A percentile compares a stretch with the other conserved stretches of the same genome.
Conservation (phyloP, 2,797 vertebrate genomes). For the Cryptoprocta ferox region DNA sequence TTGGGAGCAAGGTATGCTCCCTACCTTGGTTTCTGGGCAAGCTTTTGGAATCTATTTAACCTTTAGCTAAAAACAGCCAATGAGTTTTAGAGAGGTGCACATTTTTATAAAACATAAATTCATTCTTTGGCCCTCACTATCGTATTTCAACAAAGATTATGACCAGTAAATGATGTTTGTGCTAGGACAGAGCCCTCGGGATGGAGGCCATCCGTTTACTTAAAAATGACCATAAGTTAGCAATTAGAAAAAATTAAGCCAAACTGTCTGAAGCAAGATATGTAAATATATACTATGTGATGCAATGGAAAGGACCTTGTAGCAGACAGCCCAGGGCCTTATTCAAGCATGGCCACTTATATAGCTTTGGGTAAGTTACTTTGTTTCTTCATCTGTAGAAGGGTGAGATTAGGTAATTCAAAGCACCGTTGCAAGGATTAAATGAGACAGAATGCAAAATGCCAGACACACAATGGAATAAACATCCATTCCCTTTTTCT, state of each 20-base stretch:
- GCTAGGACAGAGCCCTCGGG: background rate
- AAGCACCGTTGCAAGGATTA: background rate
- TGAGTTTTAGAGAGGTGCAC: background rate
- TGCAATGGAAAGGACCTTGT: background rate
- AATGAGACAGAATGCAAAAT: background rate
- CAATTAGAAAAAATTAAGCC: constrained; percentile 8
- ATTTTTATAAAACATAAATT: constrained; percentile 34
- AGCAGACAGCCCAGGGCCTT: background rate
- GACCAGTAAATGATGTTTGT: background rate
- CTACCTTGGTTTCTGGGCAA: background rate
- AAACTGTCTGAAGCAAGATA: background rate
- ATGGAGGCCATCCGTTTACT: background rate
- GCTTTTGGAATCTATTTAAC: constrained; percentile 26
- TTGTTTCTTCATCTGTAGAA: constrained; percentile 5
- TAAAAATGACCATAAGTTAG: background rate
- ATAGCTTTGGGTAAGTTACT: background rate
- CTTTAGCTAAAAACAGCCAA: background rate
- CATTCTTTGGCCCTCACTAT: background rate
- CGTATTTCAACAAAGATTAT: constrained; percentile 12
- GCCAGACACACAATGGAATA: background rate
- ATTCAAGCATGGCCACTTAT: background rate
- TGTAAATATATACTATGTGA: background rate
- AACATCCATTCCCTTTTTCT: background rate
- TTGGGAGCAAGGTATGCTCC: background rate
- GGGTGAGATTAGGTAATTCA: constrained; percentile 10